Evolutionary conservation across 2,797 vertebrate genomes (phyloP), one percentile per base, ranked within the genome.

Genomic region (Channallabes apus): DNA sequence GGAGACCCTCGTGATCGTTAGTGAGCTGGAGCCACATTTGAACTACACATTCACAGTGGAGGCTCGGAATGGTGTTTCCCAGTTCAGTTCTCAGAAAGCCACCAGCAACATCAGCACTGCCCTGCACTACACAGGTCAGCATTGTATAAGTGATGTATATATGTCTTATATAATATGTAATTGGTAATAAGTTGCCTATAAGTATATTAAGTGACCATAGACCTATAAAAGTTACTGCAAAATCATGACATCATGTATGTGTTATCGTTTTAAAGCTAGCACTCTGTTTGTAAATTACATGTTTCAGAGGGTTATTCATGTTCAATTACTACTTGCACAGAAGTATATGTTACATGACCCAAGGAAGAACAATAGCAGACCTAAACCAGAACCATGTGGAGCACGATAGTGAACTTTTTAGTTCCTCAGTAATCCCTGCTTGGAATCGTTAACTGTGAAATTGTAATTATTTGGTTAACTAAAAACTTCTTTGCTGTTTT

Each of bases 21-120:
- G 95, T 0, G 96, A 97, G 68, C 92, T 99, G 90, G 97, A 99
- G 41, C 95, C 97, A 0, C 96, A 97, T n/a, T 93, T 97, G 85
- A 98, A 99, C 94, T 99, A 99, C 92, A 98, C 97, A 83, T 98
- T 99, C 88, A 93, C 87, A 0, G 95, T 99, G 0, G 97, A 97
- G 90, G 96, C 97, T 0, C 94, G 94, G 0, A 99, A 95, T 0
- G 97, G 97, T 0, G 97, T 99, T 87, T 98, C 98, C 0, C 11
- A 86, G 80, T 90, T 95, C 69, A 94, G 93, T 61, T 59, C 76
- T 2, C 91, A 87, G 58, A 94, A 88, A 35, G 91, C 90, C 8
- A 80, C 93, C 0, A 91, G 87, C 29, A 85, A 92, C 0, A 24
- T 92, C 88, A 96, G 94, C 56, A 95, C 97, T 85, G 96, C 95